phyloP scores from a whole-genome alignment of 1,140 invertebrate genomes.

The Cotesia chilonis region DNA sequence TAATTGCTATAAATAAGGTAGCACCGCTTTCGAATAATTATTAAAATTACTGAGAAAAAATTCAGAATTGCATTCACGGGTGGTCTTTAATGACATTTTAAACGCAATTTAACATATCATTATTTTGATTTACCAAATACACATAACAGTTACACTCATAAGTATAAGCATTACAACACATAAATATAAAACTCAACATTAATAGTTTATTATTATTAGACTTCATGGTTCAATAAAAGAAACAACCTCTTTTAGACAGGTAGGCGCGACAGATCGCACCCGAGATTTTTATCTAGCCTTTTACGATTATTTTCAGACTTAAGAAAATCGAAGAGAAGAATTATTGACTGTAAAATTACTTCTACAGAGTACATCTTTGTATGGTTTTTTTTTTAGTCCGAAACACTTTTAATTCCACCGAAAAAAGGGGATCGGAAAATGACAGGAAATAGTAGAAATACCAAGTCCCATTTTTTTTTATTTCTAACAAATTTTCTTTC shows the following conservation, averaged over 20 bases:
- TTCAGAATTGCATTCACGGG: neutral
- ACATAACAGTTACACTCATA: neutral
- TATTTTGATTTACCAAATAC: neutral
- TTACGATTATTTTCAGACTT: constrained; percentile 18
- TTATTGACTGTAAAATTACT: constrained; percentile 11
- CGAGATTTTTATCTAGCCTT: constrained; percentile 16
- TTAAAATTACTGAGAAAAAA: no score
- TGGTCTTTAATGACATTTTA: neutral
- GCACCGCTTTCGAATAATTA: no score
- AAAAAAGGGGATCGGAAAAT: neutral
- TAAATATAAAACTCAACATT: constrained; percentile 13
- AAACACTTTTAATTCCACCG: neutral
- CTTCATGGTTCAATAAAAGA: neutral
- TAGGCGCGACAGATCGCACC: constrained; percentile 15
- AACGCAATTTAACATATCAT: no score
- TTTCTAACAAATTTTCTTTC: neutral
- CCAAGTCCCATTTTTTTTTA: neutral
- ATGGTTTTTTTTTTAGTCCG: neutral
- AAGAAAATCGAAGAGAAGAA: constrained; percentile 21
- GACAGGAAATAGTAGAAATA: neutral
- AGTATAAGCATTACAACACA: neutral
- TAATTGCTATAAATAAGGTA: no score
- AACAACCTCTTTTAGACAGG: constrained; percentile 15
- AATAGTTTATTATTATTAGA: neutral
- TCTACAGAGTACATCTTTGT: constrained; percentile 14